Evolutionary conservation across 2,113 vertebrate species (phyloP), one percentile per base, ranked within the genome.

Genomic region (Dipodomys merriami): DNA sequence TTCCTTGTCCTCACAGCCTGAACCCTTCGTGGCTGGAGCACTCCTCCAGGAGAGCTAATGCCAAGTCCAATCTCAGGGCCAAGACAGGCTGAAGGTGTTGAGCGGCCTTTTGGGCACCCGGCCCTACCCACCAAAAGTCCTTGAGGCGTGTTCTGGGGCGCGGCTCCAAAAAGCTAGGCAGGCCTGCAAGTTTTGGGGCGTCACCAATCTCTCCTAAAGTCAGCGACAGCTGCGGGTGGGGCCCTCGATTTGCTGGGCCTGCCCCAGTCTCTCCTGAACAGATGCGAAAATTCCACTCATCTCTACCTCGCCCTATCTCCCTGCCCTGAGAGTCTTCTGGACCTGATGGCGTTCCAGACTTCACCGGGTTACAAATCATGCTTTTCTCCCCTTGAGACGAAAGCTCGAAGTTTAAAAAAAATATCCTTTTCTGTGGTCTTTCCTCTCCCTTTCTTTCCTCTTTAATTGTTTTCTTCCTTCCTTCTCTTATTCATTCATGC

Each of bases 111-210:
- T 7, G 20, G 76, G 27, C 60, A 39, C 94, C 29, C 7, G n/a
- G 95, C 89, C 94, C 81, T 67, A 57, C 79, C 92, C 80, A n/a
- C 10, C 76, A 88, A 80, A 90, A 93, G 60, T 81, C 95, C 90
- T 91, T 18, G 15, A 88, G 91, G 94, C 87, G 12, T 94, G 78
- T 95, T 94, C 91, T 57, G 3, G 86, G 96, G 94, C 39, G 87
- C 76, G 73, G 96, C 87, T 87, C 90, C 91, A 74, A 53, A 39
- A 93, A 91, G 76, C 76, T 93, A 83, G 35, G 88, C 93, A 86
- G 83, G 74, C 62, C 90, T 86, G 88, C 91, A 91, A 91, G 95
- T 96, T 97, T 96, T 94, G 95, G 93, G 95, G 97, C 88, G 96
- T 97, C 93, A 62, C 93, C 82, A 3, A 79, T 80, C 91, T 97